Base-by-base conservation (phyloP, 1,140 invertebrate species). In the Geopemphigus sp. region DNA sequence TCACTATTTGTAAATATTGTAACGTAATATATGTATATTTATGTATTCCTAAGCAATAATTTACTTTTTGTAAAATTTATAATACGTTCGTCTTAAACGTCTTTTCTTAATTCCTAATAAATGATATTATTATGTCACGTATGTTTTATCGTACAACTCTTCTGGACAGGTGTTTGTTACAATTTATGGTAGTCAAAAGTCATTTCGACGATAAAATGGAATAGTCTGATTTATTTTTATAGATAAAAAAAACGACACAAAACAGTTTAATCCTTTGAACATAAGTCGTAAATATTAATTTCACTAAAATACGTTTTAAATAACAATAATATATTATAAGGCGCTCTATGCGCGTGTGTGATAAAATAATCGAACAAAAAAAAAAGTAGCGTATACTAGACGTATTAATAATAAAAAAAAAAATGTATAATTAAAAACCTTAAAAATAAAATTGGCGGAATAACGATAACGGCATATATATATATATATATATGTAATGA, bases 261-360 rank as follows among this genome's bases (percentile, higher is more conserved):
- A 70, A 70, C 24, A 54, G 50, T 29, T 54, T 72, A 72, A 17
- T 53, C n/a, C 54, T 29, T 72, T n/a, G 47, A 72, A 72, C 4
- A 72, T 54, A 68, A 63, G 8, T 39, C 32, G 8, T 19, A 11
- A 59, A 59, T 59, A 63, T 32, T 72, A 54, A 54, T 72, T n/a
- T n/a, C n/a, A 29, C 47, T 54, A 72, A 8, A 50, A 50, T 50
- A 50, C 1, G 0, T 32, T 72, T 12, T 72, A 72, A 54, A 72
- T 72, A 72, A 72, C 47, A 72, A 53, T 72, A 72, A 14, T 26
- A 26, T 61, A 29, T 26, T 32, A 63, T 54, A 72, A 54, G 68
- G 68, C 68, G 54, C 68, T 72, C 26, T 8, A n/a, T 45, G 26
- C 5, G 39, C 24, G 47, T 29, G 47, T 6, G 32, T 54, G 24